These are phyloP conservation scores for Stictocephala bisonia DNA, from an alignment of 2,888 invertebrate species.

Conservation along the genomic window DNA sequence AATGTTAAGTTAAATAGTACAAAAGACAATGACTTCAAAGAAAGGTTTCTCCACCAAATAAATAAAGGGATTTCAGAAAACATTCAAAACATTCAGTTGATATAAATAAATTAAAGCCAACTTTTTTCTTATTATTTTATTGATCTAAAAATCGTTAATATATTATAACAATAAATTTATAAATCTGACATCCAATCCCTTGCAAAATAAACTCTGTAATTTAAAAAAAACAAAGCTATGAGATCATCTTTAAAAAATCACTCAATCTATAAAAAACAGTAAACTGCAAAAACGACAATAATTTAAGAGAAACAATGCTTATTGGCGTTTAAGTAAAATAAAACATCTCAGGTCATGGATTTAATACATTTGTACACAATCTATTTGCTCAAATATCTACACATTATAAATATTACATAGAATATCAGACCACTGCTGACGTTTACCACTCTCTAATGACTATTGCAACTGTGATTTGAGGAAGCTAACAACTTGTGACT, in stretches of 20 bases:
- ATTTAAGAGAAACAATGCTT: too few species aligned
- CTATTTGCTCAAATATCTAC: constrained; percentile 29
- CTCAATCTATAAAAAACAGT: not conserved
- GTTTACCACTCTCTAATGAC: constrained; percentile 5
- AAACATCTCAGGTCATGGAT: constrained; percentile 30
- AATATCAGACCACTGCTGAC: constrained; percentile 21
- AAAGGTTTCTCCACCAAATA: not conserved
- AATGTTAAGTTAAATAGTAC: constrained; percentile 35
- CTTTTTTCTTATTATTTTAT: not conserved
- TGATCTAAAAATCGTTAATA: not conserved
- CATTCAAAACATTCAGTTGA: constrained; percentile 17
- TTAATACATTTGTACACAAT: constrained; percentile 37
- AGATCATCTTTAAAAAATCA: constrained; percentile 22
- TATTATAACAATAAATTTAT: not conserved
- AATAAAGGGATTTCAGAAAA: not conserved
- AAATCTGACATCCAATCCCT: not conserved
- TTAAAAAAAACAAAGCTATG: constrained; percentile 11
- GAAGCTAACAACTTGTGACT: constrained; percentile 10
- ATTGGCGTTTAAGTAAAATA: not conserved
- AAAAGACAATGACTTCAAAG: constrained; percentile 24
- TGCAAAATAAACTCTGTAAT: constrained; percentile 1
- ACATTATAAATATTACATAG: constrained; percentile 29
- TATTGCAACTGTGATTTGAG: constrained; percentile 23
- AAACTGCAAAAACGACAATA: constrained; percentile 8
- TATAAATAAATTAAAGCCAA: constrained; percentile 19